Evolutionary conservation across 1,140 invertebrate species (phyloP).

Genomic region (Drosophila pseudoobscura): DNA sequence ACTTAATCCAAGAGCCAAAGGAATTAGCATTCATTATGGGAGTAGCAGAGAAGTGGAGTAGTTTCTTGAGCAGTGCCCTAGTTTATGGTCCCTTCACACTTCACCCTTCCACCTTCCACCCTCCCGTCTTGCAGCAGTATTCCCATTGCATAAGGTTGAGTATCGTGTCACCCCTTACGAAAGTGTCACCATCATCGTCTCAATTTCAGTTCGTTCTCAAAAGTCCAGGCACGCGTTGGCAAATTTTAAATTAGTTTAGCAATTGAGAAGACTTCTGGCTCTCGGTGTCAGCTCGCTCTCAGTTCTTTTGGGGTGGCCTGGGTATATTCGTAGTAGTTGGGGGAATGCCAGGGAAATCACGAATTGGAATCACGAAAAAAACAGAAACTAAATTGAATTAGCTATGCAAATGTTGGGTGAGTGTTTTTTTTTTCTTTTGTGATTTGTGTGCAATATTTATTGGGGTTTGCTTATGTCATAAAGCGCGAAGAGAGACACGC

Average conservation of each 20-base stretch:
- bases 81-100: constrained; percentile 17
- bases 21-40: constrained; percentile 75
- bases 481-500: neutral
- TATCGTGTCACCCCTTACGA: neutral
- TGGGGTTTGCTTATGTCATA: constrained; percentile 6
- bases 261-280: constrained; percentile 56
- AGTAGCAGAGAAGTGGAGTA: constrained; percentile 4
- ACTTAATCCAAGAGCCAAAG: constrained; percentile 57
- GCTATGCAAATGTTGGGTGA: constrained; percentile 59
- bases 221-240: constrained; percentile 59
- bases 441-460: constrained; percentile 49
- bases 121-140: constrained; percentile 10
- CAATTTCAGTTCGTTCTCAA: constrained; percentile 50
- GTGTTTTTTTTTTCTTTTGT: constrained; percentile 6
- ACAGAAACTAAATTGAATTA: constrained; percentile 65
- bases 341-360: constrained; percentile 34
- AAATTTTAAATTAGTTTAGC: constrained; percentile 78
- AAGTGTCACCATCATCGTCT: constrained; percentile 39
- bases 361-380: constrained; percentile 53
- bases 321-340: neutral
- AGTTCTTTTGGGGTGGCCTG: neutral
- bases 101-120: no score
- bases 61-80: constrained; percentile 40
- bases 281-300: constrained; percentile 37
- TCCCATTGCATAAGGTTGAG: constrained; percentile 48